These are phyloP conservation scores for Penelope pileata DNA, from an alignment of 2,113 vertebrate species.

Conservation along the genomic window DNA sequence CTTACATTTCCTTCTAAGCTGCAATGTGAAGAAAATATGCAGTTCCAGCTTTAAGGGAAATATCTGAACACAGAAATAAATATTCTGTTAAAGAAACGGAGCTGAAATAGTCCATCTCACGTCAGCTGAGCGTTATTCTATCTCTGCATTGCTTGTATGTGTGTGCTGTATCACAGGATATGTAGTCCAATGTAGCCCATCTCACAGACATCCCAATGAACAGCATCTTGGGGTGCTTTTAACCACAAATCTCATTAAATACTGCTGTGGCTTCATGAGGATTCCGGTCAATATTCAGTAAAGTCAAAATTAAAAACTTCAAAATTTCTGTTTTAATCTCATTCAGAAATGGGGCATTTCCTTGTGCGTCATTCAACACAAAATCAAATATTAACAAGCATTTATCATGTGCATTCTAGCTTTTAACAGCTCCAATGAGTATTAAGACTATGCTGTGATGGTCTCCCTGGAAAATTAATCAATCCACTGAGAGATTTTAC, in stretches of 20 bases:
- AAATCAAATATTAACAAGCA: neutral
- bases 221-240: rapidly evolving
- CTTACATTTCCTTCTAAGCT: neutral
- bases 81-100: neutral
- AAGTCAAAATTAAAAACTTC: neutral
- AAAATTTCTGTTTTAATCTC: neutral
- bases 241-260: neutral
- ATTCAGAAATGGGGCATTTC: neutral
- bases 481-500: neutral
- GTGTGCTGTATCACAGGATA: neutral
- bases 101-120: neutral
- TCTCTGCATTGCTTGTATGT: neutral
- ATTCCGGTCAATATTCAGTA: neutral
- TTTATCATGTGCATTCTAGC: neutral
- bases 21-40: neutral
- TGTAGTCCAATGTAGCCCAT: neutral
- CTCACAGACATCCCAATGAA: neutral
- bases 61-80: neutral
- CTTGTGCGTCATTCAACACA: neutral
- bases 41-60: neutral
- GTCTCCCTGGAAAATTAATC: neutral
- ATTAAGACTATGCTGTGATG: neutral
- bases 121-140: neutral
- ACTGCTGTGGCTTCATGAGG: neutral
- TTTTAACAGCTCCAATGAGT: neutral